These are phyloP conservation scores for Cybosia mesomella DNA, from an alignment of 2,888 invertebrate species.

Conservation along the genomic window DNA sequence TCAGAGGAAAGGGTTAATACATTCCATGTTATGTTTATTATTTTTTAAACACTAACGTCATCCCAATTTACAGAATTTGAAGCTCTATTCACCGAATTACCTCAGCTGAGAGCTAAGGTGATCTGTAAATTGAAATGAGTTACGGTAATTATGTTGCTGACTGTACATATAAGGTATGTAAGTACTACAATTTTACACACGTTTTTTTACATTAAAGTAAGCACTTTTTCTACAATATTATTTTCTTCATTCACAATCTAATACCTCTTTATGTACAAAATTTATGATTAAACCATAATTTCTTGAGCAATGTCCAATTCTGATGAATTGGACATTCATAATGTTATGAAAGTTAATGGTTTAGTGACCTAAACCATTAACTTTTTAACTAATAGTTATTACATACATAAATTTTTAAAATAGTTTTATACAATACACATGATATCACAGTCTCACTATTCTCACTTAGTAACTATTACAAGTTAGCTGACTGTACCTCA, in stretches of 20 bases:
- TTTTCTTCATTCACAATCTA: background rate
- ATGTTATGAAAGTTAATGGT: too few relatives aligned
- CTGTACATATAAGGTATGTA: background rate
- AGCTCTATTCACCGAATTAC: background rate
- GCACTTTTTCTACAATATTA: background rate
- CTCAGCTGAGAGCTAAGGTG: background rate
- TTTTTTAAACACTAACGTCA: too few relatives aligned
- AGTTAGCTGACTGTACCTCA: conserved; percentile 90
- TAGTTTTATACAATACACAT: background rate
- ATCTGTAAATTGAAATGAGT: background rate
- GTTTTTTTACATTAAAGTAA: background rate
- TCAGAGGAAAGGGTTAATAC: too few relatives aligned
- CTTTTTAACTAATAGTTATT: too few relatives aligned
- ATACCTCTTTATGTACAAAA: background rate
- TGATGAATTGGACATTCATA: too few relatives aligned
- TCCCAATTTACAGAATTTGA: too few relatives aligned
- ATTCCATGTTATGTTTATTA: too few relatives aligned
- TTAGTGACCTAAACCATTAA: too few relatives aligned
- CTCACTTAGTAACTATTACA: conserved; percentile 76
- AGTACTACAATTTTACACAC: too few relatives aligned
- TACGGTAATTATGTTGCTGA: background rate
- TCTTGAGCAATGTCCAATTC: background rate
- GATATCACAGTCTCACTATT: conserved; percentile 16
- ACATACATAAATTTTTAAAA: too few relatives aligned
- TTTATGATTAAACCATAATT: background rate